Evolutionary conservation across 2,113 vertebrate species (phyloP), one percentile per base, ranked within the genome.

Genomic region (Seriola dumerili): DNA sequence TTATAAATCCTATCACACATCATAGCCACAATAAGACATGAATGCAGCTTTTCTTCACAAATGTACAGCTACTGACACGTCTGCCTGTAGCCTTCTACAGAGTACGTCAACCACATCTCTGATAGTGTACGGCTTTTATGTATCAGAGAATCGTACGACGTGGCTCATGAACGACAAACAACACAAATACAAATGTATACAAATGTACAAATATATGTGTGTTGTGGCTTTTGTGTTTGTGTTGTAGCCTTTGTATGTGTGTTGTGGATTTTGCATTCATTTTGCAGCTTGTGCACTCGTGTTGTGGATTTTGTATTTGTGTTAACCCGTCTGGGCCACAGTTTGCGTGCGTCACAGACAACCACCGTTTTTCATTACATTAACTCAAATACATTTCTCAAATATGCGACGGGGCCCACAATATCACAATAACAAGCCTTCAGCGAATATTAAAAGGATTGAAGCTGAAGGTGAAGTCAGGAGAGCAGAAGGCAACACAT

Each of bases 1-100:
- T 48, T 76, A 17, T 68, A 88, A 80, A 87, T 54, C 65, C 34
- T 29, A 14, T 50, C 62, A 57, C 13, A 38, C 38, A 38, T 38
- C 38, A 8, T 38, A 64, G 23, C 25, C 21, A 48, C 17, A 61
- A 2, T 55, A 25, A 46, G 3, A 64, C 10, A 76, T 12, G 44
- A 38, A 14, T 21, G 8, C 29, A 80, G 13, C 11, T 48, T 61
- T 48, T 48, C 21, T 38, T 5, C 38, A 38, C 38, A 29, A 3
- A 29, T 38, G 38, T 38, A 38, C 29, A 29, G 29, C 29, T 38
- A 36, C 65, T 21, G 0, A 29, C 21, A 77, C 25, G 25, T 46
- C 50, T 16, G 25, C 0, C 2, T 55, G 29, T 29, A 29, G 29
- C 29, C 16, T 58, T n/a, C 16, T 61, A 12, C 12, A 46, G 5